A percentile compares a stretch with the other conserved stretches of the same genome.
Conservation (phyloP, 2,797 vertebrate species). For the Todus mexicanus region DNA sequence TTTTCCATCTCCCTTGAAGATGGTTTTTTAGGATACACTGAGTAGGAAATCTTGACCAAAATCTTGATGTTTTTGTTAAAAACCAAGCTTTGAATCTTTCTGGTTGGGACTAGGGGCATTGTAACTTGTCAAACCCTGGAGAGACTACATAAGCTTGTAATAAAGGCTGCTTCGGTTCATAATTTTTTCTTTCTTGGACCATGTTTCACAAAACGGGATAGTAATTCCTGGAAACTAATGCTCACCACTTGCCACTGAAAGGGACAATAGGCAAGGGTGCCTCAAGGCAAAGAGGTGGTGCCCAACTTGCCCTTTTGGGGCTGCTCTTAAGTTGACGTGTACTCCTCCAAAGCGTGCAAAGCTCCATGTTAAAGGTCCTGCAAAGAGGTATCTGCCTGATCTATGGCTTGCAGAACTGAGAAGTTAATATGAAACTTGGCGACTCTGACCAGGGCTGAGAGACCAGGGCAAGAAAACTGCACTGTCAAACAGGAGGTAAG, state of each 20-base stretch:
- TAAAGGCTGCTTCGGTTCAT: not conserved
- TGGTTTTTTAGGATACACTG: not conserved
- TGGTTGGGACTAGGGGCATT: not conserved
- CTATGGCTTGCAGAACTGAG: not conserved
- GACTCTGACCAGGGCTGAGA: not conserved
- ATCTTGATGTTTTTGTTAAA: not conserved
- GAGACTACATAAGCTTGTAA: not conserved
- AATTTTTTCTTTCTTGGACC: not conserved
- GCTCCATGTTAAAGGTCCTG: not conserved
- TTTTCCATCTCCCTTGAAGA: not conserved
- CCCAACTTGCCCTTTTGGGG: not conserved
- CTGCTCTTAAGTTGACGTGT: not conserved
- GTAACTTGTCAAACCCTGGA: not conserved
- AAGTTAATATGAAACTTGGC: not conserved
- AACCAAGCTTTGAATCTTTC: not conserved
- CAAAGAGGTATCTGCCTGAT: not conserved
- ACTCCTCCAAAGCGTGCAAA: not conserved
- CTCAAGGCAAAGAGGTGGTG: not conserved
- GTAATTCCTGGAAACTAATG: not conserved
- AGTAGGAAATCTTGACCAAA: not conserved
- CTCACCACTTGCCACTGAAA: not conserved
- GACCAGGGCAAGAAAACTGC: not conserved
- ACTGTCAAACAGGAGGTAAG: conserved; percentile 25
- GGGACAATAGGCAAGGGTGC: not conserved
- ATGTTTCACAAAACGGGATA: not conserved